Conservation (phyloP, 2,797 vertebrate species). For the Eidolon dupreanum region DNA sequence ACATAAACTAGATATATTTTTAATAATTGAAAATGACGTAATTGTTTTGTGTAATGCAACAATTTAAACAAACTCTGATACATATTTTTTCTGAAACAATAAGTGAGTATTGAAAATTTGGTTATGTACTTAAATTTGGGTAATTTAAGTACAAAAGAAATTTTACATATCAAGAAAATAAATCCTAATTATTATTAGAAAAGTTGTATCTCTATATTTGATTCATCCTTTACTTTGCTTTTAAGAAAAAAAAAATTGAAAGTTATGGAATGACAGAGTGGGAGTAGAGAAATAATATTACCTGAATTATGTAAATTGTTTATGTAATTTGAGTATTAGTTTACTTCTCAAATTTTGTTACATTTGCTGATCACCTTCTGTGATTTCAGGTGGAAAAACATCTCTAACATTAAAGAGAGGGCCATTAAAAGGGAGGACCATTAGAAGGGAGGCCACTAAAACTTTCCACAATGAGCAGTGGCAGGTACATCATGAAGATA, state of each 20-base stretch:
- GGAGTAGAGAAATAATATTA: neutral
- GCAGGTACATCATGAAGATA: neutral
- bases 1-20: neutral
- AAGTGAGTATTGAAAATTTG: neutral
- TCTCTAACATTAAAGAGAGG: too few species aligned
- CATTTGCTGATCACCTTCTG: neutral
- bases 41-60: neutral
- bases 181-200: neutral
- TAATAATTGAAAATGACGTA: neutral
- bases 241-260: neutral
- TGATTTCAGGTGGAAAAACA: neutral
- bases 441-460: neutral
- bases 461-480: neutral
- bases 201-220: neutral
- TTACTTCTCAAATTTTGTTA: neutral
- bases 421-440: too few species aligned
- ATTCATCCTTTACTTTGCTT: neutral
- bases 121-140: neutral
- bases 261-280: neutral
- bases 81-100: neutral
- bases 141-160: neutral
- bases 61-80: neutral
- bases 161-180: neutral
- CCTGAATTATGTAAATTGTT: neutral
- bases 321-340: neutral